Evolutionary conservation across 2,113 vertebrate species (phyloP), one percentile per base, ranked within the genome.

Genomic region (Lutjanus erythropterus): DNA sequence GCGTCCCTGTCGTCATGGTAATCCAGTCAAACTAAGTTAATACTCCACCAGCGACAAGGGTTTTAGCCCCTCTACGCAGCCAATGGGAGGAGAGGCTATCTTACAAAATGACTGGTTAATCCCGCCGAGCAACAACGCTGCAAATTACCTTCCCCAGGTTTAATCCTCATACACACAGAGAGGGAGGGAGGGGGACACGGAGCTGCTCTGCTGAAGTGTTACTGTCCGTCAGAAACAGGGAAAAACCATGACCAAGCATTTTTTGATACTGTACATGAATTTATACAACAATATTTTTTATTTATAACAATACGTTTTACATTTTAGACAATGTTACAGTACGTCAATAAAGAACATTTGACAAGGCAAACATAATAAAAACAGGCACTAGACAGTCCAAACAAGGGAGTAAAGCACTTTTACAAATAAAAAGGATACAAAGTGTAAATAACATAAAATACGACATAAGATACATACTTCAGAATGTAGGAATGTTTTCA

Each of bases 1-100:
- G 50, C 15, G 49, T 86, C 42, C 44, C 53, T 31, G 8, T 82
- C 0, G 27, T 80, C 79, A 81, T 67, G 25, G 61, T 90, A 92
- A 92, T 88, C 87, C 81, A 79, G 55, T 71, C 73, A 58, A 80
- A 74, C 68, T 58, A 71, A 80, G 47, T 72, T 76, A 87, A 87
- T 86, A 71, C 83, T 73, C 71, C 69, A 44, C 69, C 35, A 53
- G 73, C 4, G 0, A 66, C 62, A 16, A 74, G 70, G 70, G 60
- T 27, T 75, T 85, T 76, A 79, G 60, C 47, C 58, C 37, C 5
- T 31, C 49, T 35, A 42, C 2, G 0, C 66, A 84, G 73, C 89
- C 79, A 88, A 75, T 92, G 72, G 80, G 55, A 84, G 70, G 56
- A 80, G 35, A 33, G 74, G 27, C 52, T 82, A 5, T 71, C 58